These are phyloP conservation scores for Germaria angustata DNA, from an alignment of 2,888 invertebrate species.

Conservation along the genomic window DNA sequence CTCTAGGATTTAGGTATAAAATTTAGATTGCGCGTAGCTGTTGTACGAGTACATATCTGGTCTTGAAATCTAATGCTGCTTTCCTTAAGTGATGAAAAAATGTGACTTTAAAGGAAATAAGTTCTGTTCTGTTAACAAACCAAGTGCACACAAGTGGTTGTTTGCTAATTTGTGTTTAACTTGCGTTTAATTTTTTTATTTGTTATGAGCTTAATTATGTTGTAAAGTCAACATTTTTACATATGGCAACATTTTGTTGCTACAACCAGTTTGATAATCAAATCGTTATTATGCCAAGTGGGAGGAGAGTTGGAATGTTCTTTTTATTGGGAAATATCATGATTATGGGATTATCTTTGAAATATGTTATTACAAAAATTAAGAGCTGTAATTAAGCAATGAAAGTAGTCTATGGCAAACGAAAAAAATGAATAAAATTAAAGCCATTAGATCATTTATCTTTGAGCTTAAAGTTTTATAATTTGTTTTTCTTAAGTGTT, in stretches of 20 bases:
- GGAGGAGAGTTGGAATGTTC: slow-evolving; percentile 1
- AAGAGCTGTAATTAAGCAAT: slow-evolving; percentile 38
- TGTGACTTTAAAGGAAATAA: not conserved
- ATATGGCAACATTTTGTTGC: slow-evolving; percentile 74
- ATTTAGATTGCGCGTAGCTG: slow-evolving; percentile 15
- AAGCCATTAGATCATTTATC: no score
- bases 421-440: not conserved
- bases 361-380: slow-evolving; percentile 48
- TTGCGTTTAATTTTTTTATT: slow-evolving; percentile 74
- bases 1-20: slow-evolving; percentile 35
- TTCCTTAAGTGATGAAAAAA: not conserved
- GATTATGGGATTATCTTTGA: slow-evolving; percentile 58
- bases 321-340: slow-evolving; percentile 44
- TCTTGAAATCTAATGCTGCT: slow-evolving; percentile 1
- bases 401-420: not conserved
- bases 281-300: slow-evolving; percentile 15
- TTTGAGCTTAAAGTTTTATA: no score
- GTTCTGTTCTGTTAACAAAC: slow-evolving; percentile 38
- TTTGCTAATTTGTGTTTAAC: slow-evolving; percentile 78
- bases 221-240: slow-evolving; percentile 70
- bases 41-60: slow-evolving; percentile 18
- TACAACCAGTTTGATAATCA: slow-evolving; percentile 30
- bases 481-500: no score
- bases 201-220: slow-evolving; percentile 69
- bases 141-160: slow-evolving; percentile 70